These are phyloP conservation scores for Drosophila cardini DNA, from an alignment of 1,140 invertebrate species.

Conservation along the genomic window DNA sequence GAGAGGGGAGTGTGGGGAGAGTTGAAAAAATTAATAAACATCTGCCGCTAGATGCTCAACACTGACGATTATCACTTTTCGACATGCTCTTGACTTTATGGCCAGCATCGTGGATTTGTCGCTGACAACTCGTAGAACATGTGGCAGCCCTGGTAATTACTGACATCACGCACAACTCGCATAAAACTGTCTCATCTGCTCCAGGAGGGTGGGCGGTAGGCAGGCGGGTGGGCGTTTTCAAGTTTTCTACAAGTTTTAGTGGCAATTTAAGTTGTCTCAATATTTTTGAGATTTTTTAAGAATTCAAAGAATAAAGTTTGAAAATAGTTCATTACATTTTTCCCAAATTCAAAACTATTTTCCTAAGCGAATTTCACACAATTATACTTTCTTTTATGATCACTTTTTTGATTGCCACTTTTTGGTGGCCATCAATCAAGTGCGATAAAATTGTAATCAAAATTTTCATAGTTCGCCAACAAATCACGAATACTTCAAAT, in stretches of 20 bases:
- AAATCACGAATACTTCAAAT: conserved; percentile 24
- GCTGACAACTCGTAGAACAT: conserved; percentile 40
- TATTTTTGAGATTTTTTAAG: too few species aligned
- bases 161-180: conserved; percentile 65
- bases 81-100: conserved; percentile 68
- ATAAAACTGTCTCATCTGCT: conserved; percentile 49
- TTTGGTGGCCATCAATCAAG: background rate
- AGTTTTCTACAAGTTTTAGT: conserved; percentile 36
- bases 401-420: conserved; percentile 2
- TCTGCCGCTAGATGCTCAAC: conserved; percentile 46
- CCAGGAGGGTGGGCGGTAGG: background rate
- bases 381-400: conserved; percentile 16
- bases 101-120: conserved; percentile 66
- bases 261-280: conserved; percentile 16
- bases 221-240: conserved; percentile 1
- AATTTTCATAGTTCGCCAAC: conserved; percentile 10
- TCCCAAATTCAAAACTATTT: background rate
- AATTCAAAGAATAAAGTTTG: background rate
- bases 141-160: conserved; percentile 60
- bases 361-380: background rate
- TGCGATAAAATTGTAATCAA: conserved; percentile 28
- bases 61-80: conserved; percentile 64
- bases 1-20: background rate
- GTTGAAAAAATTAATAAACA: conserved; percentile 43
- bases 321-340: background rate